phyloP scores from a whole-genome alignment of 2,888 invertebrate species.

The Diaperis boleti region DNA sequence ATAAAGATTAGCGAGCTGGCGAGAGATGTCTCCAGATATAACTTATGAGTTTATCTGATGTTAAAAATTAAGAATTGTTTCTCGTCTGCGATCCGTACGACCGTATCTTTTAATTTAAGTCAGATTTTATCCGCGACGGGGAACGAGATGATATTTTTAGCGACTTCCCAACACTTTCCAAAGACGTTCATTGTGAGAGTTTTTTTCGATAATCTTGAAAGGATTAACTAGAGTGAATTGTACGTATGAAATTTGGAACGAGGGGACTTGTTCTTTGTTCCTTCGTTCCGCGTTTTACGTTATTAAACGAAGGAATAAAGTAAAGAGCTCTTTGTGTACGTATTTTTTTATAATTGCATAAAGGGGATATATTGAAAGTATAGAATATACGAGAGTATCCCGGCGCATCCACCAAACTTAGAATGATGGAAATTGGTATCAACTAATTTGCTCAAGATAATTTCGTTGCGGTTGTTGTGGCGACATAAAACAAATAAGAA shows the following conservation, averaged over 20 bases:
- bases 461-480: neutral
- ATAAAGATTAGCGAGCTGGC: slow-evolving; percentile 51
- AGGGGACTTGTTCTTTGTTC: neutral
- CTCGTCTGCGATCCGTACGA: slow-evolving; percentile 41
- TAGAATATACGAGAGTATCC: no score
- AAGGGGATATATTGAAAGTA: neutral
- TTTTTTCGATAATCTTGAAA: neutral
- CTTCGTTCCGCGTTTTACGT: neutral
- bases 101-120: slow-evolving; percentile 55
- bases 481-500: no score
- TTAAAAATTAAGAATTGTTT: slow-evolving; percentile 54
- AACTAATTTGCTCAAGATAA: no score
- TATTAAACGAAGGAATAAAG: slow-evolving; percentile 6
- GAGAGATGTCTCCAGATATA: slow-evolving; percentile 52
- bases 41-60: slow-evolving; percentile 53
- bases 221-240: neutral
- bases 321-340: neutral
- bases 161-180: slow-evolving; percentile 40
- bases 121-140: slow-evolving; percentile 47
- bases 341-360: neutral
- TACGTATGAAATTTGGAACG: neutral
- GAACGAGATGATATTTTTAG: slow-evolving; percentile 43
- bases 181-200: slow-evolving; percentile 19
- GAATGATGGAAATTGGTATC: no score
- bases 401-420: slow-evolving; percentile 5